A percentile compares a stretch with the other conserved stretches of the same genome.
Evolutionary conservation across 2,113 vertebrate species (phyloP).

Genomic region (Corythaeola cristata): DNA sequence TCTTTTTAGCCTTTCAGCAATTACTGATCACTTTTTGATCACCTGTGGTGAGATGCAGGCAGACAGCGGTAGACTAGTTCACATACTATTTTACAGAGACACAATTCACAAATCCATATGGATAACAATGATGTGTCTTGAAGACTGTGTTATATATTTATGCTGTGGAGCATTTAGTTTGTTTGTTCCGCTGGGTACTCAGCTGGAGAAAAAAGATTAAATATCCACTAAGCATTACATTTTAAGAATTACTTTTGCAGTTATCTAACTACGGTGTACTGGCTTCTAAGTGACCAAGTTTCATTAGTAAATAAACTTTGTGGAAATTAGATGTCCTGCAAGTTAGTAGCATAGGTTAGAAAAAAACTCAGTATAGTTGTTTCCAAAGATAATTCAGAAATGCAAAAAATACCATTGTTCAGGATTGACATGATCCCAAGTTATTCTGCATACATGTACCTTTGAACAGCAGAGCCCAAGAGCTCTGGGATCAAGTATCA

Average conservation of each 20-base stretch:
- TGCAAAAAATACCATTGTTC: background rate
- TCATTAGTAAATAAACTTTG: background rate
- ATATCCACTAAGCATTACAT: background rate
- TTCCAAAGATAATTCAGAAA: background rate
- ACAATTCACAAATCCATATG: background rate
- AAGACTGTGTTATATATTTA: background rate
- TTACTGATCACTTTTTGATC: conserved; percentile 25
- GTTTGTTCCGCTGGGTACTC: background rate
- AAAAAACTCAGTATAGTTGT: background rate
- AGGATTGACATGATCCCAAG: background rate
- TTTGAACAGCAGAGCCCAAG: background rate
- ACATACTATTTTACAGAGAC: background rate
- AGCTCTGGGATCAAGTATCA: background rate
- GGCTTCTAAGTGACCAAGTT: background rate
- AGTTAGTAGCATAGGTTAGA: background rate
- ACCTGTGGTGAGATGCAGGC: conserved; percentile 1
- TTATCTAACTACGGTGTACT: background rate
- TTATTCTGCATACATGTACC: background rate
- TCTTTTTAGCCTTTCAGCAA: conserved; percentile 3
- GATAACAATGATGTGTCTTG: background rate
- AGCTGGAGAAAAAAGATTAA: background rate
- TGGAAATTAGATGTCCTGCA: background rate
- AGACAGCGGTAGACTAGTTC: conserved; percentile 4
- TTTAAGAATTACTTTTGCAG: background rate
- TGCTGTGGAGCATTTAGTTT: background rate